Conservation (phyloP, 2,113 vertebrate genomes). For the Prunella himalayana region DNA sequence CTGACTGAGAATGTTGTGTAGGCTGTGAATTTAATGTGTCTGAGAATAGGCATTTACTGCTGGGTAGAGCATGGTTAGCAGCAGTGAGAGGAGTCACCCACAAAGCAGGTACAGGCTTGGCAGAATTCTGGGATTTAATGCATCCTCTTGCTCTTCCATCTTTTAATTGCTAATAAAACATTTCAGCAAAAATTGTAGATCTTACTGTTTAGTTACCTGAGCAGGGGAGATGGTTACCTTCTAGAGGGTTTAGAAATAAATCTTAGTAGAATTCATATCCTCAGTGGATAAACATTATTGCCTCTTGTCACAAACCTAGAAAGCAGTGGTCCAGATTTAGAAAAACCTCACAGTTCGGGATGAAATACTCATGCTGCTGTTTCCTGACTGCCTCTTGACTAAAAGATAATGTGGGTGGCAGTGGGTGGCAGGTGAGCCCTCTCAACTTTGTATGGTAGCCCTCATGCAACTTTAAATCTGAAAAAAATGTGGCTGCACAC, state of each 20-base stretch:
- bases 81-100: background rate
- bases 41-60: background rate
- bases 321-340: background rate
- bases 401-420: background rate
- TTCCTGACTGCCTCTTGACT: background rate
- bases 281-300: background rate
- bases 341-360: background rate
- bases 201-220: background rate
- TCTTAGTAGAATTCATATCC: background rate
- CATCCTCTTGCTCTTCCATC: background rate
- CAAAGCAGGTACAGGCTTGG: background rate
- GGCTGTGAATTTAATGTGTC: conserved; percentile 13
- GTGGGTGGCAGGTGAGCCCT: background rate
- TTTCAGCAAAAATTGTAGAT: background rate
- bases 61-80: background rate
- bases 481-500: background rate
- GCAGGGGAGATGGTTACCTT: background rate
- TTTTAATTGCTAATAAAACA: background rate
- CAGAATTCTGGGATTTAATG: background rate
- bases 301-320: background rate
- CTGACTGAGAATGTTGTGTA: background rate
- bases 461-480: background rate
- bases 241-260: background rate
- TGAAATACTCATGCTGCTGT: background rate
- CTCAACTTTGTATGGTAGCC: background rate